Evolutionary conservation across 2,888 invertebrate genomes (phyloP).

Genomic region (Polymixis flavicincta): DNA sequence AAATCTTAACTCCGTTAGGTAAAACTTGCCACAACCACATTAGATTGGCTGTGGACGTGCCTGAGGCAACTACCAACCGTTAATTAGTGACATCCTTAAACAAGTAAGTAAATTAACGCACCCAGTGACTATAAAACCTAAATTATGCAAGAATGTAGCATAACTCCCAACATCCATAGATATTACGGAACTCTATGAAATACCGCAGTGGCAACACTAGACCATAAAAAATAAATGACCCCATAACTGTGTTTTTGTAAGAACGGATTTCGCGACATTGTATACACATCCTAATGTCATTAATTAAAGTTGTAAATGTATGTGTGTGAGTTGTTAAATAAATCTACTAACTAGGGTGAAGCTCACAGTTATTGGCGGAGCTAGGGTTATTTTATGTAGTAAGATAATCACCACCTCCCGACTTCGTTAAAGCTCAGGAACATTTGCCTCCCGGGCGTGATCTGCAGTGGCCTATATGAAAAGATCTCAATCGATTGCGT

Average conservation of each 20-base stretch:
- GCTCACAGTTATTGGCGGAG: neutral
- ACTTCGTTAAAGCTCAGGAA: no score
- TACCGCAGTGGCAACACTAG: neutral
- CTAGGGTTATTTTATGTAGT: neutral
- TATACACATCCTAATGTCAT: constrained; percentile 41
- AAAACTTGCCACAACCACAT: neutral
- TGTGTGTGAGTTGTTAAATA: constrained; percentile 7
- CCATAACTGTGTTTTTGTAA: constrained; percentile 35
- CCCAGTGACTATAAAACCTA: constrained; percentile 18
- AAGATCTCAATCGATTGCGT: no score
- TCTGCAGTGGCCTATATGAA: no score
- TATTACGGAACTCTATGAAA: constrained; percentile 19
- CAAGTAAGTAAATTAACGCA: constrained; percentile 31
- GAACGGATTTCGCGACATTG: constrained; percentile 30
- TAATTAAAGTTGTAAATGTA: constrained; percentile 17
- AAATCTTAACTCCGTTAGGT: no score
- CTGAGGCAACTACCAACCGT: neutral
- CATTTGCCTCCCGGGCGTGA: no score
- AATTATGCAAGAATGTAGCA: constrained; percentile 45
- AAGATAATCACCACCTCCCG: no score
- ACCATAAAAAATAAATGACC: constrained; percentile 23
- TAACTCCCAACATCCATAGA: constrained; percentile 12
- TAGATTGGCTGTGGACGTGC: neutral
- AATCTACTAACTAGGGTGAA: neutral
- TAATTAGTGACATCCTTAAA: constrained; percentile 42